phyloP scores from a whole-genome alignment of 2,113 vertebrate species.

The Vicugna pacos region DNA sequence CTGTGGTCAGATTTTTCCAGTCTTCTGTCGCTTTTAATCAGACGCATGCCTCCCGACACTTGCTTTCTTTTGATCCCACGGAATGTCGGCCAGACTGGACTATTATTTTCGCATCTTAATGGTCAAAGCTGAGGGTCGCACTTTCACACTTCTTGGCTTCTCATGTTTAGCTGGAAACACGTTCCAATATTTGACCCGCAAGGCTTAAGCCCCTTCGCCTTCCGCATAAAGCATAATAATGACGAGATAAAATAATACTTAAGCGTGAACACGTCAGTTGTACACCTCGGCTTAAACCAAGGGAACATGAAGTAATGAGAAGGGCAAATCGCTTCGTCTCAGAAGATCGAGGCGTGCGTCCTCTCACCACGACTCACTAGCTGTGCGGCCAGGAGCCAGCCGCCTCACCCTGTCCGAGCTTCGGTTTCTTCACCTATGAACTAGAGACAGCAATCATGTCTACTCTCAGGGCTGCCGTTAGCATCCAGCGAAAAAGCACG shows the following conservation, averaged over 20 bases:
- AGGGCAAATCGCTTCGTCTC: not conserved
- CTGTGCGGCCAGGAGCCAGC: not conserved
- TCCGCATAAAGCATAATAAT: not conserved
- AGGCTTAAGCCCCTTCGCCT: not conserved
- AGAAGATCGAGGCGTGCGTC: not conserved
- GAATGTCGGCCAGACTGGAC: not conserved
- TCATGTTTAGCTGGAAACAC: slow-evolving; percentile 18
- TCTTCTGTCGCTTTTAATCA: slow-evolving; percentile 2
- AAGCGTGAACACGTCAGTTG: not conserved
- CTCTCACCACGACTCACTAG: not conserved
- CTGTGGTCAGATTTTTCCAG: not conserved
- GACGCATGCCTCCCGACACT: not conserved
- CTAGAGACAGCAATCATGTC: not conserved
- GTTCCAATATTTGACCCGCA: not conserved
- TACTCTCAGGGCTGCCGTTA: not conserved
- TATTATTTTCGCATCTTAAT: not conserved
- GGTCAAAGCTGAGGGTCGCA: not conserved
- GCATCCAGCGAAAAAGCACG: not conserved
- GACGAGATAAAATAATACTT: slow-evolving; percentile 14
- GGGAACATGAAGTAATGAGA: not conserved
- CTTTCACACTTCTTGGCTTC: not conserved
- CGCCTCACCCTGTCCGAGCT: not conserved
- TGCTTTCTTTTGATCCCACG: not conserved
- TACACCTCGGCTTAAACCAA: not conserved
- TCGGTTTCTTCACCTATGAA: not conserved